These are phyloP conservation scores for Cyrtonyx montezumae DNA, from an alignment of 2,113 vertebrate genomes.

Conservation along the genomic window DNA sequence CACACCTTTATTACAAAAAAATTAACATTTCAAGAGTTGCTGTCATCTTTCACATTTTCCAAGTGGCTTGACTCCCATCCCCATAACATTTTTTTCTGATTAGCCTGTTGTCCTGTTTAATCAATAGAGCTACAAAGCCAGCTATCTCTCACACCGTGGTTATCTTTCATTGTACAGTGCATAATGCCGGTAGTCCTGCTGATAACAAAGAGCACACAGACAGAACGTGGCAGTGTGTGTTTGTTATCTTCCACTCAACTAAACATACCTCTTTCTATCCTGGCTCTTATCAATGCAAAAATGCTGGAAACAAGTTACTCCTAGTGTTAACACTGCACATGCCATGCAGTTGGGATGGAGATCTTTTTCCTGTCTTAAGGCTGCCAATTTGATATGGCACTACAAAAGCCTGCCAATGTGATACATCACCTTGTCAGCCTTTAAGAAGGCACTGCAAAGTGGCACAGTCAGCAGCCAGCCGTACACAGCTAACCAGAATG, in stretches of 20 bases:
- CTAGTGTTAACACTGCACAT: conserved; percentile 7
- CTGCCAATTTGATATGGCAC: not conserved
- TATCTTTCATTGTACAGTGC: conserved; percentile 73
- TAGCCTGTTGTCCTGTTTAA: conserved; percentile 71
- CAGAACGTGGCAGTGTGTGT: conserved; percentile 53
- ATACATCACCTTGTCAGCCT: not conserved
- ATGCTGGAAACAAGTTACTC: conserved; percentile 39
- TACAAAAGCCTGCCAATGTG: not conserved
- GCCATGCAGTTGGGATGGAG: not conserved
- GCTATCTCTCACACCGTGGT: conserved; percentile 62
- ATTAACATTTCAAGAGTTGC: conserved; percentile 38
- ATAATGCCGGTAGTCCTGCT: conserved; percentile 56
- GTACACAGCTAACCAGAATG: not conserved
- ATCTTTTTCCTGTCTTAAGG: not conserved
- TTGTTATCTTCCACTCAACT: conserved; percentile 67
- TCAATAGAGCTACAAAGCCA: conserved; percentile 69
- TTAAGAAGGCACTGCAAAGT: not conserved
- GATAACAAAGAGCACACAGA: conserved; percentile 70
- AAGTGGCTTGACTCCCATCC: conserved; percentile 4
- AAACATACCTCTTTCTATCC: conserved; percentile 59
- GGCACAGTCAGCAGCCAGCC: not conserved
- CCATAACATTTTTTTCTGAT: conserved; percentile 61
- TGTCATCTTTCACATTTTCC: conserved; percentile 44
- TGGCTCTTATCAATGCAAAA: conserved; percentile 61
- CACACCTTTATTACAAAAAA: conserved; percentile 18